Conservation (phyloP, 2,888 invertebrate species). For the Pseudoips prasinana region DNA sequence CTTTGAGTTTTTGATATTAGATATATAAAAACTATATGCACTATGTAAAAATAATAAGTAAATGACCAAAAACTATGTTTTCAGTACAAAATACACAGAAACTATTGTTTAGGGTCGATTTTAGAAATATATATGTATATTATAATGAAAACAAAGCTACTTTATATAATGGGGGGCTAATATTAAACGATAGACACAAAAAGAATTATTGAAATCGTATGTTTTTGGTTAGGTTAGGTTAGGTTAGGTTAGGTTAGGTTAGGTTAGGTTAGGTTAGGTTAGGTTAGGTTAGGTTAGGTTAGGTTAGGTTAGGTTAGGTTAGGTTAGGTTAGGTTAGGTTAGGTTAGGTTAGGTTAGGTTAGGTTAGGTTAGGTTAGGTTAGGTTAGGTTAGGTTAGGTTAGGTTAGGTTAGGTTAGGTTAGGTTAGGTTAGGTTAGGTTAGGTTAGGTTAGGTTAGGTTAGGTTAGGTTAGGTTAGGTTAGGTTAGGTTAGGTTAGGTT, state of each 20-base stretch:
- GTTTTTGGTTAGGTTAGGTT: conserved; percentile 8
- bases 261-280: conserved; percentile 18
- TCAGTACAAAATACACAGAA: too few relatives aligned
- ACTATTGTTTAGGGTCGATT: too few relatives aligned
- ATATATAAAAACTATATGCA: too few relatives aligned
- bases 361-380: conserved; percentile 14
- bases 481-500: conserved; percentile 4
- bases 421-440: conserved; percentile 9
- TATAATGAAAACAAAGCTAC: too few relatives aligned
- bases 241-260: conserved; percentile 13
- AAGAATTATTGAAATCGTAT: too few relatives aligned
- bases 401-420: conserved; percentile 10
- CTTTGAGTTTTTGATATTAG: too few relatives aligned
- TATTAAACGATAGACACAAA: too few relatives aligned
- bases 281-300: conserved; percentile 18
- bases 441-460: conserved; percentile 10
- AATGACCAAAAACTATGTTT: too few relatives aligned
- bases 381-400: conserved; percentile 14
- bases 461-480: conserved; percentile 10
- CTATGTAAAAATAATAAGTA: too few relatives aligned
- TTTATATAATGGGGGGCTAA: too few relatives aligned
- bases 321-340: conserved; percentile 15
- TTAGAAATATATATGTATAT: too few relatives aligned
- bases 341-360: conserved; percentile 15
- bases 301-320: conserved; percentile 15